Percentiles rank a stretch among this genome's conserved stretches.
Evolutionary conservation across 2,113 vertebrate species (phyloP).

Genomic region (Oncorhynchus nerka): DNA sequence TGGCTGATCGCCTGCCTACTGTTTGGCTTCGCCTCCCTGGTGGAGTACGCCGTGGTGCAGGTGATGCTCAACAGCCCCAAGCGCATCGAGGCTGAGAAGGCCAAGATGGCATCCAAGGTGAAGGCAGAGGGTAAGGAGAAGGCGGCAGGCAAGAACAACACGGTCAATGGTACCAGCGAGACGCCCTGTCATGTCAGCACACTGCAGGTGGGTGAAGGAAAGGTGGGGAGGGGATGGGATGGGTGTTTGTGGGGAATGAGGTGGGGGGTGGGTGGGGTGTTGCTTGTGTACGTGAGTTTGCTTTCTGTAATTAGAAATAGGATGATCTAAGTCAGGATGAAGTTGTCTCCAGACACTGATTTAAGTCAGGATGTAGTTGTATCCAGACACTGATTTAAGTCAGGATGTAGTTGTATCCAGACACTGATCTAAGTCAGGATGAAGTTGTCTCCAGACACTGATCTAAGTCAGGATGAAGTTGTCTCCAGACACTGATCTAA

Average conservation of each 20-base stretch:
- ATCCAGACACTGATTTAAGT: neutral
- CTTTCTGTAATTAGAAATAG: neutral
- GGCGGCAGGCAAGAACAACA: conserved; percentile 83
- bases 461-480: too few relatives aligned
- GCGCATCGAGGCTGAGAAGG: conserved; percentile 92
- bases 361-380: neutral
- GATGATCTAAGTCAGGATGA: neutral
- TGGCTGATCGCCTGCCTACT: conserved; percentile 99
- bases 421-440: neutral
- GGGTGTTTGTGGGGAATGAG: conserved; percentile 2
- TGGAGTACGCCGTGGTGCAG: conserved; percentile 97
- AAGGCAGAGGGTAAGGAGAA: conserved; percentile 86
- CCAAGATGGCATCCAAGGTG: conserved; percentile 88
- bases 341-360: neutral
- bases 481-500: too few relatives aligned
- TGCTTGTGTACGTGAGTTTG: neutral
- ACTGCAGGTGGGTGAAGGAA: conserved; percentile 78
- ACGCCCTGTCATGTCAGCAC: conserved; percentile 96
- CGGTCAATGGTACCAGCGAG: conserved; percentile 87
- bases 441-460: too few relatives aligned
- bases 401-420: neutral
- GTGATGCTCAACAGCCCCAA: conserved; percentile 97
- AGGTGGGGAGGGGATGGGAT: neutral
- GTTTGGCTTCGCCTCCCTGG: conserved; percentile 96
- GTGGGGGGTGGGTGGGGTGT: neutral